Percentiles rank a stretch among this genome's conserved stretches.
phyloP scores from a whole-genome alignment of 2,888 invertebrate genomes.

The Euproctis similis region DNA sequence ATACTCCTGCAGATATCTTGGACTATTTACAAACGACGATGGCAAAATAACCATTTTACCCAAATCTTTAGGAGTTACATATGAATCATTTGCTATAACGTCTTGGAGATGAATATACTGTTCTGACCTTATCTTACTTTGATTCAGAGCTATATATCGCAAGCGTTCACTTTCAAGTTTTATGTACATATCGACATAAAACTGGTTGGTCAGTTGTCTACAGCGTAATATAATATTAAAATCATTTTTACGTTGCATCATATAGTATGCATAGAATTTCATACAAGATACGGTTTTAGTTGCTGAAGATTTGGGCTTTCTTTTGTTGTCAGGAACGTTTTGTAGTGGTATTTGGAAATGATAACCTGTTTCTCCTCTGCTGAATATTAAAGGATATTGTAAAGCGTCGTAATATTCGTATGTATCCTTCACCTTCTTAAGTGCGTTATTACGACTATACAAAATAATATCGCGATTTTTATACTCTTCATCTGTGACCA shows the following conservation, averaged over 20 bases:
- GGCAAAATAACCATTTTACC: constrained; percentile 23
- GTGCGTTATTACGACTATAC: background rate
- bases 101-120: constrained; percentile 31
- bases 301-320: too few species aligned
- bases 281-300: too few species aligned
- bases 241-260: constrained; percentile 21
- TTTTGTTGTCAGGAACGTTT: too few species aligned
- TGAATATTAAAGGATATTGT: too few species aligned
- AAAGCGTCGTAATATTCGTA: too few species aligned
- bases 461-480: background rate
- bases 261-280: constrained; percentile 23
- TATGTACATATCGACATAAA: constrained; percentile 14
- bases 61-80: constrained; percentile 7
- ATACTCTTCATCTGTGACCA: background rate
- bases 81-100: constrained; percentile 21
- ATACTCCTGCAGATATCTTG: too few species aligned
- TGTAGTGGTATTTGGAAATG: too few species aligned
- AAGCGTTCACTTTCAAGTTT: constrained; percentile 30
- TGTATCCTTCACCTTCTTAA: background rate
- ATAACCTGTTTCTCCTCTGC: too few species aligned
- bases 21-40: too few species aligned
- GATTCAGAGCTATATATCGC: constrained; percentile 26
- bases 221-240: constrained; percentile 12
- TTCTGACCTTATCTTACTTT: constrained; percentile 12
- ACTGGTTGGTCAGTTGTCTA: constrained; percentile 10